Evolutionary conservation across 53 echinoderm and acorn worm species (phyloP).

Genomic region (Arbacia lixula): DNA sequence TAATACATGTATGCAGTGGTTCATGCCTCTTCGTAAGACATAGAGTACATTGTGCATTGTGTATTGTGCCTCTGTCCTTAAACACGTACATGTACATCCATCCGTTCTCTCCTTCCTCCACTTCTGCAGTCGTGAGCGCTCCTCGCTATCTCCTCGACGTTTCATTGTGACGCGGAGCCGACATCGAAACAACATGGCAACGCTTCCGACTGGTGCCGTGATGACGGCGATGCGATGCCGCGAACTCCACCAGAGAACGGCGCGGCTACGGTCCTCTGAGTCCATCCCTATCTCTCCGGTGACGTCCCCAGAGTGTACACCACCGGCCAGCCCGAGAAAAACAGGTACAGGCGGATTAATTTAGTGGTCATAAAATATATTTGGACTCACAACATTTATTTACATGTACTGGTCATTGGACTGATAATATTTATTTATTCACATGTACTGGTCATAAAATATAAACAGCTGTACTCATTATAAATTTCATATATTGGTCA

Average conservation of each 20-base stretch:
- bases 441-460: too few relatives aligned
- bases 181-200: slow-evolving; percentile 6
- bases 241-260: not conserved
- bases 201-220: slow-evolving; percentile 9
- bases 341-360: not conserved
- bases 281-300: not conserved
- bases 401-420: too few relatives aligned
- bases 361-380: not conserved
- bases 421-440: too few relatives aligned
- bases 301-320: slow-evolving; percentile 4
- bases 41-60: too few relatives aligned
- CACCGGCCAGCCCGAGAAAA: slow-evolving; percentile 35
- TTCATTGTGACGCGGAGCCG: not conserved
- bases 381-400: not conserved
- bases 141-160: not conserved
- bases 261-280: not conserved
- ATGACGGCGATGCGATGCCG: slow-evolving; percentile 18
- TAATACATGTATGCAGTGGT: too few relatives aligned
- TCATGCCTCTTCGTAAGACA: too few relatives aligned
- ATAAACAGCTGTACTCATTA: too few relatives aligned
- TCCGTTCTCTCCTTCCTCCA: not conserved
- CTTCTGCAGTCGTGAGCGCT: not conserved
- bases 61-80: too few relatives aligned
- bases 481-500: not conserved
- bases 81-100: too few relatives aligned